Percentiles rank a stretch among this genome's conserved stretches.
Evolutionary conservation across 2,888 invertebrate species (phyloP).

Genomic region (Pseudococcus jackbeardsleyi): DNA sequence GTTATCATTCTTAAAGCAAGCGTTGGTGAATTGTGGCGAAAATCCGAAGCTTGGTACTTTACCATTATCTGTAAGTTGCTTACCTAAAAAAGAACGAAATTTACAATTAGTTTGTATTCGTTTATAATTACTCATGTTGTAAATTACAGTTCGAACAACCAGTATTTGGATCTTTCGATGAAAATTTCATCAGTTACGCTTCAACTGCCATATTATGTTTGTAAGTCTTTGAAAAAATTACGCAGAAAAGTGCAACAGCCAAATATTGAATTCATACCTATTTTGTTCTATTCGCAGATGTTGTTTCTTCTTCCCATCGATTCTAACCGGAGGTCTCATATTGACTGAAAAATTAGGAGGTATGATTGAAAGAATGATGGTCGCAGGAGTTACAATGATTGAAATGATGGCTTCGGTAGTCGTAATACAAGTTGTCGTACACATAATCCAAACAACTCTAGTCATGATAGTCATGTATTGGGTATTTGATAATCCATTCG

Average conservation of each 20-base stretch:
- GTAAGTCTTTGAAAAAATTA: conserved; percentile 72
- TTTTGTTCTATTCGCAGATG: conserved; percentile 66
- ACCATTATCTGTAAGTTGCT: conserved; percentile 73
- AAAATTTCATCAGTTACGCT: conserved; percentile 84
- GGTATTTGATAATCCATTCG: conserved; percentile 68
- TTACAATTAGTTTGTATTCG: neutral
- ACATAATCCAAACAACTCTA: conserved; percentile 68
- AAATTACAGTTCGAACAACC: conserved; percentile 76
- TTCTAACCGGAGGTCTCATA: conserved; percentile 68
- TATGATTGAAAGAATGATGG: conserved; percentile 68
- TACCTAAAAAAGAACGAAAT: neutral
- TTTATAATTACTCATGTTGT: neutral
- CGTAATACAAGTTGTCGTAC: conserved; percentile 68
- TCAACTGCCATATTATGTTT: conserved; percentile 87
- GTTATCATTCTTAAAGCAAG: conserved; percentile 76
- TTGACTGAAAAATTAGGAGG: conserved; percentile 68
- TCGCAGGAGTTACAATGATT: conserved; percentile 67
- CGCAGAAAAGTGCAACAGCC: neutral
- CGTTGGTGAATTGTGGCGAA: conserved; percentile 78
- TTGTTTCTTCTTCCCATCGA: conserved; percentile 68
- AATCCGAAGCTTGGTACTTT: conserved; percentile 73
- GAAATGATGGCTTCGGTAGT: conserved; percentile 67
- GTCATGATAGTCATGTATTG: conserved; percentile 68
- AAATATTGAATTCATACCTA: neutral
- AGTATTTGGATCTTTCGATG: conserved; percentile 78